Evolutionary conservation across 2,797 vertebrate genomes (phyloP).

Genomic region (Carcharodon carcharias): DNA sequence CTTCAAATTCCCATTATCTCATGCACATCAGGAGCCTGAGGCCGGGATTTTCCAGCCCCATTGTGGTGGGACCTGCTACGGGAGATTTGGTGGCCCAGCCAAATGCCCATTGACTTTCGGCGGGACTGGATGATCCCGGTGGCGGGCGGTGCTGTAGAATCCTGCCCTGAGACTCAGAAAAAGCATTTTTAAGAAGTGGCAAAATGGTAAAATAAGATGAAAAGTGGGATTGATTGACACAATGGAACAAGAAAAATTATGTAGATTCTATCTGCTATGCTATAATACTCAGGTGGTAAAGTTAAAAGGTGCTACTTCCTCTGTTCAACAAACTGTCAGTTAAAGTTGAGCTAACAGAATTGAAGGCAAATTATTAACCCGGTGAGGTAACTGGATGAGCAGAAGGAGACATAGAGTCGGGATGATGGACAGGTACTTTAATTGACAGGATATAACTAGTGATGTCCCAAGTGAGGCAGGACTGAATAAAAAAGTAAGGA

Average conservation of each 20-base stretch:
- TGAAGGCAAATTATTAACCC: neutral
- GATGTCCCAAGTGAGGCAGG: neutral
- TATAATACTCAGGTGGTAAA: too few relatives aligned
- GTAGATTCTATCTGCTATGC: neutral
- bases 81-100: too few relatives aligned
- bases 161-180: neutral
- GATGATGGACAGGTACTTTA: too few relatives aligned
- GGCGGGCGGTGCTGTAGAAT: too few relatives aligned
- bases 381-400: neutral
- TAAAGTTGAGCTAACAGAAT: neutral
- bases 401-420: neutral
- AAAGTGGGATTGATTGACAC: neutral
- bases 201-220: neutral
- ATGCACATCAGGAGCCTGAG: neutral
- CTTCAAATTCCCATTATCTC: neutral
- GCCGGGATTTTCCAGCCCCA: too few relatives aligned
- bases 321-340: neutral
- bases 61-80: too few relatives aligned
- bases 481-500: neutral
- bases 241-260: neutral
- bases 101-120: too few relatives aligned
- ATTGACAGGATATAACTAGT: neutral
- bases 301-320: neutral
- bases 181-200: neutral
- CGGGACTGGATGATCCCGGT: too few relatives aligned